A percentile compares a stretch with the other conserved stretches of the same genome.
These are phyloP conservation scores for Anastrepha obliqua DNA, from an alignment of 1,140 invertebrate species.

Conservation along the genomic window DNA sequence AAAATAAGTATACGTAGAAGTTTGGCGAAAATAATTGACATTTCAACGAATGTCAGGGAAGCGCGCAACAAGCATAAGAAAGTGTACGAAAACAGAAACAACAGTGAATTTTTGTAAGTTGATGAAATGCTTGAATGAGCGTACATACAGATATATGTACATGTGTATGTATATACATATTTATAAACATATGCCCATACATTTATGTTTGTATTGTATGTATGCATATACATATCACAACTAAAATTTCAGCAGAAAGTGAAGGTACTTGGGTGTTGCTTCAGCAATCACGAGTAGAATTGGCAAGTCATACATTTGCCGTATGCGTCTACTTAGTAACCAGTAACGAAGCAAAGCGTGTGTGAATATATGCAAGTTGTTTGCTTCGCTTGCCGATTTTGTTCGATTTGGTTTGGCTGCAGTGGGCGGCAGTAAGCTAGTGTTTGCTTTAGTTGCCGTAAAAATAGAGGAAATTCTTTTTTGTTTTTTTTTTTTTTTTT, in stretches of 20 bases:
- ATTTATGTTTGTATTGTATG: not conserved
- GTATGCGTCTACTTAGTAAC: no score
- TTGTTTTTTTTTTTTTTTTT: no score
- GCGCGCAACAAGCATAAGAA: not conserved
- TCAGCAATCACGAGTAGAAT: not conserved
- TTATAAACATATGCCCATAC: no score
- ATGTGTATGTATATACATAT: not conserved
- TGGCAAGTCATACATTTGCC: not conserved
- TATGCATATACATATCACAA: not conserved
- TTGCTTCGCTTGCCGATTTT: not conserved
- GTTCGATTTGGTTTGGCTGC: not conserved
- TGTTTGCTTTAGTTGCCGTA: not conserved
- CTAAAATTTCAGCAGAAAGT: constrained; percentile 14
- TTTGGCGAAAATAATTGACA: constrained; percentile 13
- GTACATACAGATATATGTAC: not conserved
- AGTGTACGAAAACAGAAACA: not conserved
- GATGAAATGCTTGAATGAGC: not conserved
- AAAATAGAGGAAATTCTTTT: no score
- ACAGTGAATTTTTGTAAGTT: not conserved
- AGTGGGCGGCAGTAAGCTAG: not conserved
- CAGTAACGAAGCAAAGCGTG: no score
- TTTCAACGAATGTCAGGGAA: constrained; percentile 2
- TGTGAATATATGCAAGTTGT: not conserved
- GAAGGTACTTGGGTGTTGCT: not conserved
- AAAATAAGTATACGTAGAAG: no score